Evolutionary conservation across 2,888 invertebrate genomes (phyloP).

Genomic region (Omphaloscelis lunosa): DNA sequence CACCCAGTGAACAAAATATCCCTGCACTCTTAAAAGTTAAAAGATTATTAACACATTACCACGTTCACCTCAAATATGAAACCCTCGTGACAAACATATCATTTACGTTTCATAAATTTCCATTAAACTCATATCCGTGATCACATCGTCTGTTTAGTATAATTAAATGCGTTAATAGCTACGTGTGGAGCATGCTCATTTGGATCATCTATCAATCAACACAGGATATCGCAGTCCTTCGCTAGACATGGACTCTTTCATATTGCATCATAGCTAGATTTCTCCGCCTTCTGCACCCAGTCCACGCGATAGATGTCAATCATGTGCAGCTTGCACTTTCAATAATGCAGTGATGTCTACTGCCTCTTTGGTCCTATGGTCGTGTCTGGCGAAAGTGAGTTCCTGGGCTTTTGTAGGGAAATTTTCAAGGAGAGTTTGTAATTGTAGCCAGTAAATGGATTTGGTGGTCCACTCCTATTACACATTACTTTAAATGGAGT

Average conservation of each 20-base stretch:
- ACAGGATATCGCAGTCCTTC: slow-evolving; percentile 32
- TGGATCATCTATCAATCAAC: slow-evolving; percentile 35
- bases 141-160: slow-evolving; percentile 22
- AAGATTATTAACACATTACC: not conserved
- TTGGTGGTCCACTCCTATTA: not conserved
- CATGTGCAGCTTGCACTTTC: slow-evolving; percentile 39
- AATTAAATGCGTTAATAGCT: slow-evolving; percentile 15
- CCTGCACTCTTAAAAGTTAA: too few species aligned
- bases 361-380: not conserved
- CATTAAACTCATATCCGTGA: slow-evolving; percentile 43
- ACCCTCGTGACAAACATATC: slow-evolving; percentile 1
- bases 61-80: not conserved
- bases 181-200: slow-evolving; percentile 29
- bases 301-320: slow-evolving; percentile 42
- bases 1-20: not conserved
- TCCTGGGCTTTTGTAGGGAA: not conserved
- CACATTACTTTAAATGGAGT: not conserved
- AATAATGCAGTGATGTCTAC: slow-evolving; percentile 31
- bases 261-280: slow-evolving; percentile 27
- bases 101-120: slow-evolving; percentile 41
- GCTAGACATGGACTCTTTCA: not conserved
- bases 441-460: not conserved
- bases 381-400: slow-evolving; percentile 19
- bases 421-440: not conserved
- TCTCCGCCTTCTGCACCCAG: slow-evolving; percentile 39